Evolutionary conservation across 2,113 vertebrate species (phyloP).

Genomic region (Anthoscopus minutus): DNA sequence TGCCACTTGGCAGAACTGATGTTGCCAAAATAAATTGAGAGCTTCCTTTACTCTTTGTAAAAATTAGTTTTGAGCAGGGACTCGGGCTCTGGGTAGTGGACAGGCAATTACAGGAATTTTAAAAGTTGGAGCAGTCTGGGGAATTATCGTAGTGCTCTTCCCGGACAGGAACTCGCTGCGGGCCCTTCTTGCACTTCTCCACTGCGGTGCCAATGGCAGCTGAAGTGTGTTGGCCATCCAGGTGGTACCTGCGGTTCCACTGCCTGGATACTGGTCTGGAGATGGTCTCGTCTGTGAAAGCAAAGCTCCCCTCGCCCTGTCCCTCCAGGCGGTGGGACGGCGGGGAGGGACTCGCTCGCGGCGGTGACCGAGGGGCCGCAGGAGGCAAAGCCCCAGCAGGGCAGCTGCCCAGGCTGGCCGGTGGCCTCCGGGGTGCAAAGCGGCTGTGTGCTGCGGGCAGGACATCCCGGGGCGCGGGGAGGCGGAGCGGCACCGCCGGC

Average conservation of each 20-base stretch:
- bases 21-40: neutral
- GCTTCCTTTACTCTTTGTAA: neutral
- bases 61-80: neutral
- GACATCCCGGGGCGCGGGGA: neutral
- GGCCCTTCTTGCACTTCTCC: neutral
- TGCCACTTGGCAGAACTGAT: neutral
- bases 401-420: accelerated
- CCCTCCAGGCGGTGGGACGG: accelerated
- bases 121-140: neutral
- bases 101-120: neutral
- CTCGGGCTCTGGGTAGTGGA: neutral
- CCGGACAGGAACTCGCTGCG: accelerated
- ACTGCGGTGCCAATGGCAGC: accelerated
- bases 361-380: neutral
- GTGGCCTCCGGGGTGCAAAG: neutral
- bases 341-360: too few relatives aligned
- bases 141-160: neutral
- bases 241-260: neutral
- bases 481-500: neutral
- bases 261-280: neutral
- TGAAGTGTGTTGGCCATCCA: accelerated
- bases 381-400: neutral
- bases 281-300: neutral
- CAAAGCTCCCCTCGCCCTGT: accelerated
- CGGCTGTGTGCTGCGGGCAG: neutral